These are phyloP conservation scores for Drosophila mojavensis DNA, from an alignment of 1,140 invertebrate species.

Conservation along the genomic window DNA sequence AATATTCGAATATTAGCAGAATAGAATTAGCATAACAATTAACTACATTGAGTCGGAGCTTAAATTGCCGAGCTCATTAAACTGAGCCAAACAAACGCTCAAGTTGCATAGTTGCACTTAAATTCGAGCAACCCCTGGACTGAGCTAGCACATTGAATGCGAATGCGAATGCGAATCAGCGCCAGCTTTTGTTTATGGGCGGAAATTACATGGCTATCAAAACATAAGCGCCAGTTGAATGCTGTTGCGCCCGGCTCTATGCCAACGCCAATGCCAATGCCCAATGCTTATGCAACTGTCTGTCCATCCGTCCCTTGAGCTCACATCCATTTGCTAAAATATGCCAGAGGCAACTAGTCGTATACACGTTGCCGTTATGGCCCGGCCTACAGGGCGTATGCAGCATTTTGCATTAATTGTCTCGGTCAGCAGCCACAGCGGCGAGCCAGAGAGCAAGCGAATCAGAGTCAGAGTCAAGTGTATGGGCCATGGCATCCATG, in stretches of 20 bases:
- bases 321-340: not conserved
- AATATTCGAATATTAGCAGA: no score
- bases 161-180: conserved; percentile 10
- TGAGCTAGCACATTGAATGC: conserved; percentile 1
- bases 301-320: not conserved
- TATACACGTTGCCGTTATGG: conserved; percentile 4
- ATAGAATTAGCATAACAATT: no score
- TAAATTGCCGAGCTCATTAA: conserved; percentile 38
- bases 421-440: conserved; percentile 21
- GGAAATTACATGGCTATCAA: conserved; percentile 80
- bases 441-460: not conserved
- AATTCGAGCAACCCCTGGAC: conserved; percentile 13
- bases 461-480: conserved; percentile 19
- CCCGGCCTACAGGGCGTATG: conserved; percentile 16
- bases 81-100: conserved; percentile 1
- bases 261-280: conserved; percentile 45
- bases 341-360: conserved; percentile 6
- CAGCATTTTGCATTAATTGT: conserved; percentile 65
- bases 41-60: not conserved
- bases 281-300: conserved; percentile 63
- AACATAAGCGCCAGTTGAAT: conserved; percentile 77
- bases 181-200: conserved; percentile 63
- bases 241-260: conserved; percentile 37
- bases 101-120: conserved; percentile 25
- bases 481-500: conserved; percentile 36